phyloP scores from a whole-genome alignment of 2,888 invertebrate species.

The Dichetophora obliterata region DNA sequence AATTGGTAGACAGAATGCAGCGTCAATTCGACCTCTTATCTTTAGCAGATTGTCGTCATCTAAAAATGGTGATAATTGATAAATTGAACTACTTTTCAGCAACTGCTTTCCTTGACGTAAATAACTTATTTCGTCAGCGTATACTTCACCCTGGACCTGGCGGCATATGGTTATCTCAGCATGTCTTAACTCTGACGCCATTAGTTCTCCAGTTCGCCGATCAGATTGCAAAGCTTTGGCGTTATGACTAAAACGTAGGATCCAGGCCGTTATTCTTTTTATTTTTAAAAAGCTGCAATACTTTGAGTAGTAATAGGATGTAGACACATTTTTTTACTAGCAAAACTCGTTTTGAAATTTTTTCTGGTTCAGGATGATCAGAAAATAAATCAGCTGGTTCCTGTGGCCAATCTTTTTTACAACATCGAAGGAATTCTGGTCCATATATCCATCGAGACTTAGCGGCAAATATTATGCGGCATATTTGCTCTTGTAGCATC shows the following conservation, averaged over 20 bases:
- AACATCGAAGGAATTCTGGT: constrained; percentile 31
- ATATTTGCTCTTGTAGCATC: constrained; percentile 30
- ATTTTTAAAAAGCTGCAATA: constrained; percentile 41
- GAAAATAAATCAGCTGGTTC: neutral
- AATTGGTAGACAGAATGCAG: constrained; percentile 31
- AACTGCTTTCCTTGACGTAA: constrained; percentile 4
- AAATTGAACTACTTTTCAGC: constrained; percentile 28
- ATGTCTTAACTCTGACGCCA: constrained; percentile 6
- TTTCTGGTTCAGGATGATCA: constrained; percentile 31
- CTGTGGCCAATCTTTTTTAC: constrained; percentile 38
- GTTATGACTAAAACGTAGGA: neutral
- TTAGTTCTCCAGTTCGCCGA: neutral
- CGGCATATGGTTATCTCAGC: constrained; percentile 24
- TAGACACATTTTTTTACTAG: neutral
- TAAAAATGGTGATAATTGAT: constrained; percentile 15
- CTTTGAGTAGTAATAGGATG: constrained; percentile 6
- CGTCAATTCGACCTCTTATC: constrained; percentile 39
- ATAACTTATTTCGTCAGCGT: constrained; percentile 9
- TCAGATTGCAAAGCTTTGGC: neutral
- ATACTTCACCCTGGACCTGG: constrained; percentile 26
- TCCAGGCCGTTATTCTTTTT: constrained; percentile 26
- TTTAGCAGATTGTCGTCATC: constrained; percentile 33
- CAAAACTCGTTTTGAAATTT: neutral
- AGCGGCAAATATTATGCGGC: constrained; percentile 24
- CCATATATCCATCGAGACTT: constrained; percentile 41